Percentiles rank a stretch among this genome's conserved stretches.
These are phyloP conservation scores for Oreochromis niloticus DNA, from an alignment of 2,113 vertebrate genomes.

Conservation along the genomic window DNA sequence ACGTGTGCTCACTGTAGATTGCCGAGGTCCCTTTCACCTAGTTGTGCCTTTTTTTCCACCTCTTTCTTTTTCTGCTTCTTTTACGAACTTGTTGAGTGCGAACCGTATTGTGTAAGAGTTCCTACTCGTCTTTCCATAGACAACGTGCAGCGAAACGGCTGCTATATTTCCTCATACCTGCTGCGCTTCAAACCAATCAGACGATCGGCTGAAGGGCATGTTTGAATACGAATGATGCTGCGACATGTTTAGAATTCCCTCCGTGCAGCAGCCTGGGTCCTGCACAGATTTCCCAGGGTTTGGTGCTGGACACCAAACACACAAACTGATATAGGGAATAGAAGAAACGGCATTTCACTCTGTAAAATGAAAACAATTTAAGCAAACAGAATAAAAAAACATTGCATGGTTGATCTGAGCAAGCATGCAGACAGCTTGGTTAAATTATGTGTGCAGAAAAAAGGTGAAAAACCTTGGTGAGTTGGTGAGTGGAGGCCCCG, in stretches of 20 bases:
- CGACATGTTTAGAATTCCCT: constrained; percentile 61
- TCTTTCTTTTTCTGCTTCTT: background rate
- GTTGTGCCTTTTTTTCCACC: background rate
- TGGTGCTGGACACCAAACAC: background rate
- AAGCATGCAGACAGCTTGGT: background rate
- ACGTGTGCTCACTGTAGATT: background rate
- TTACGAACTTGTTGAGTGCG: background rate
- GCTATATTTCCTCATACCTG: constrained; percentile 56
- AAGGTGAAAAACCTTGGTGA: background rate
- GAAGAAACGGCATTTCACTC: background rate
- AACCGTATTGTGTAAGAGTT: constrained; percentile 29
- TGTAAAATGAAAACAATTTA: background rate
- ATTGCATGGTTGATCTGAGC: background rate
- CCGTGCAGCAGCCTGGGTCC: background rate
- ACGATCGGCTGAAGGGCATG: constrained; percentile 3
- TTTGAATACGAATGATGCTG: constrained; percentile 51
- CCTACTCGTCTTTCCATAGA: background rate
- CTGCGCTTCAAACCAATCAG: constrained; percentile 28
- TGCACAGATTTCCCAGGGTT: constrained; percentile 40
- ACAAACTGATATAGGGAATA: background rate
- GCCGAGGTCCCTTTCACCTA: background rate
- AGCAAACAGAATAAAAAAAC: background rate
- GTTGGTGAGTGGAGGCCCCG: background rate
- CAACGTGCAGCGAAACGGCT: background rate
- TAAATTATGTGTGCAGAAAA: background rate